Evolutionary conservation across 2,888 invertebrate species (phyloP).

Genomic region (Tenodera sinensis): DNA sequence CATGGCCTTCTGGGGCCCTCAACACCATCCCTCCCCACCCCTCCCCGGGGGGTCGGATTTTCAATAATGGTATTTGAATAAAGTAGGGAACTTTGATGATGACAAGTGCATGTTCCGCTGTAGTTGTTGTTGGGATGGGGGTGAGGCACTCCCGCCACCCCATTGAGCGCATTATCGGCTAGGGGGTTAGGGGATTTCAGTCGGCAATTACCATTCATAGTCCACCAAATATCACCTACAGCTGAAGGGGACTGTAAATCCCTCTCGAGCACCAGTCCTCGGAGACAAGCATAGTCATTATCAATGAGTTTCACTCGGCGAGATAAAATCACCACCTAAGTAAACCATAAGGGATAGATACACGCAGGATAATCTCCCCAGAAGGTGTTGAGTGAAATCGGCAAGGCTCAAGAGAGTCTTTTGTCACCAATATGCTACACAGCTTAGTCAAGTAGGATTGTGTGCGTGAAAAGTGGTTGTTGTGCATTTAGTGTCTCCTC

Average conservation of each 20-base stretch:
- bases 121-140: not conserved
- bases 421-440: not conserved
- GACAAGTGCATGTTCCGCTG: constrained; percentile 5
- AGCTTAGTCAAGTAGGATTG: not conserved
- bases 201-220: constrained; percentile 17
- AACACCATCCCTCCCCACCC: constrained; percentile 30
- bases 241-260: not conserved
- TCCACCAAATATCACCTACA: constrained; percentile 18
- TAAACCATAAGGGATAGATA: not conserved
- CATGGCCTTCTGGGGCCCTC: constrained; percentile 67
- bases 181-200: not conserved
- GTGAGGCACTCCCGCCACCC: constrained; percentile 16
- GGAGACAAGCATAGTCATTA: constrained; percentile 2
- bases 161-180: constrained; percentile 24
- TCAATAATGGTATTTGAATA: constrained; percentile 19
- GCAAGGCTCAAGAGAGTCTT: not conserved
- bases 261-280: not conserved
- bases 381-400: not conserved
- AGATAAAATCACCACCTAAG: constrained; percentile 22
- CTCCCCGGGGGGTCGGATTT: not conserved
- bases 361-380: not conserved
- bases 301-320: constrained; percentile 19
- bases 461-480: not conserved
- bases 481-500: not conserved
- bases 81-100: constrained; percentile 16